Percentiles rank a stretch among this genome's conserved stretches.
phyloP scores from a whole-genome alignment of 2,888 invertebrate genomes.

The Pardosa pseudoannulata region DNA sequence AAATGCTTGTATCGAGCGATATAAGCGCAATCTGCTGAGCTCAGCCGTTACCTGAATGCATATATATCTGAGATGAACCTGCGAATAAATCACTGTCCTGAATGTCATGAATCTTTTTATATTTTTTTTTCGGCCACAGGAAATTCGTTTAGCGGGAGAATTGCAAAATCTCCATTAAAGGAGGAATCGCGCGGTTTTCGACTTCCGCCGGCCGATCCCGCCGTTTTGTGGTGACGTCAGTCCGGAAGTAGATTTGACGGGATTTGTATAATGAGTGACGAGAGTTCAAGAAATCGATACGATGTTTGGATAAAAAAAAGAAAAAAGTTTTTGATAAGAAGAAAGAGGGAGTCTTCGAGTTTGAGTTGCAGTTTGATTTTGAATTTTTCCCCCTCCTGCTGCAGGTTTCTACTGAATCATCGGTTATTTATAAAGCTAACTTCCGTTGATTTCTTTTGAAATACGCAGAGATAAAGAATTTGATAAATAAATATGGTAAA shows the following conservation, averaged over 20 bases:
- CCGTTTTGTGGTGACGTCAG: conserved; percentile 34
- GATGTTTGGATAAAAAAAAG: background rate
- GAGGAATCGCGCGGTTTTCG: conserved; percentile 46
- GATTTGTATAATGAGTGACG: conserved; percentile 49
- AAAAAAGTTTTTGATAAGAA: background rate
- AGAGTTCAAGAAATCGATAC: conserved; percentile 49
- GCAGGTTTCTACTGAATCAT: too few relatives aligned
- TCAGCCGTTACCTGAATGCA: background rate
- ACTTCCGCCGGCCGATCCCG: conserved; percentile 41
- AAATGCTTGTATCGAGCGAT: background rate
- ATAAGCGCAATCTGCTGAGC: background rate
- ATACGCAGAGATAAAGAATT: too few relatives aligned
- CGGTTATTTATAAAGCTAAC: too few relatives aligned
- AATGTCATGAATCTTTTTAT: background rate
- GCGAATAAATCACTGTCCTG: background rate
- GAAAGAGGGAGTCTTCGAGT: background rate
- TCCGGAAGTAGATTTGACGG: conserved; percentile 41
- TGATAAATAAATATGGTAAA: too few relatives aligned
- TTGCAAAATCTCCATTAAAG: conserved; percentile 31
- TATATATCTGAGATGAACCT: background rate
- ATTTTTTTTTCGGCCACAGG: background rate
- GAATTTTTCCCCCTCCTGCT: too few relatives aligned
- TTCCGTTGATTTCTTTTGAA: too few relatives aligned
- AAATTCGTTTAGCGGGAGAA: conserved; percentile 32
- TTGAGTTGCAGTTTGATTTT: too few relatives aligned